phyloP scores from a whole-genome alignment of 2,888 invertebrate genomes.

The Ichneumoninae sp. region DNA sequence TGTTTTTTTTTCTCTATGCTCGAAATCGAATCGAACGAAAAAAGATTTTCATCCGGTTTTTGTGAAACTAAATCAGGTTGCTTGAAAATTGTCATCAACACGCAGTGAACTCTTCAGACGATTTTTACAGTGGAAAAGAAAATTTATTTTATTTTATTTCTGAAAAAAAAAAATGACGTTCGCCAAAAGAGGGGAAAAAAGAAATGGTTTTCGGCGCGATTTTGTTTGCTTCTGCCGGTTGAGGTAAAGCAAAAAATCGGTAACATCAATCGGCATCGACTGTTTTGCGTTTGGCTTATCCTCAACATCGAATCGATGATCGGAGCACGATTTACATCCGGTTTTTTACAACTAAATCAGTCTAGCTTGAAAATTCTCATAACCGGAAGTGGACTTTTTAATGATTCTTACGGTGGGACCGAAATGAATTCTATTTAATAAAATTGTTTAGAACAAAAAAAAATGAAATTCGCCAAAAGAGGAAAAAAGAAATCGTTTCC shows the following conservation, averaged over 20 bases:
- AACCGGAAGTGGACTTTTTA: background rate
- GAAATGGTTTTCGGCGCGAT: background rate
- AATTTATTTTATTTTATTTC: background rate
- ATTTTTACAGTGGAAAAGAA: background rate
- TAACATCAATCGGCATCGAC: slow-evolving; percentile 3
- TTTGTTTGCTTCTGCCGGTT: slow-evolving; percentile 24
- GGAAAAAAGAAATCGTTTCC: background rate
- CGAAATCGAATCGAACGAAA: background rate
- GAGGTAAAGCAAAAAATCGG: background rate
- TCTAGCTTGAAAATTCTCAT: background rate
- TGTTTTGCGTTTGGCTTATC: background rate
- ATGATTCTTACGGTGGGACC: background rate
- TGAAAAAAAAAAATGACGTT: background rate
- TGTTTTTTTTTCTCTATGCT: no score
- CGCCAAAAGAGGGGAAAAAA: background rate
- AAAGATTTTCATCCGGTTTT: background rate
- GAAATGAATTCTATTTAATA: background rate
- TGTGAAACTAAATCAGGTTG: background rate
- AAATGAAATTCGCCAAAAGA: background rate
- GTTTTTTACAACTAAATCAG: background rate
- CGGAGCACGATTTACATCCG: background rate
- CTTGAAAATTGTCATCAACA: background rate
- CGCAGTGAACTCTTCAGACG: background rate
- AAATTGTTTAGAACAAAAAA: background rate
- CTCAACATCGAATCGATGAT: slow-evolving; percentile 1